Base-by-base conservation (phyloP, 2,888 invertebrate genomes). In the Darwinula stevensoni region DNA sequence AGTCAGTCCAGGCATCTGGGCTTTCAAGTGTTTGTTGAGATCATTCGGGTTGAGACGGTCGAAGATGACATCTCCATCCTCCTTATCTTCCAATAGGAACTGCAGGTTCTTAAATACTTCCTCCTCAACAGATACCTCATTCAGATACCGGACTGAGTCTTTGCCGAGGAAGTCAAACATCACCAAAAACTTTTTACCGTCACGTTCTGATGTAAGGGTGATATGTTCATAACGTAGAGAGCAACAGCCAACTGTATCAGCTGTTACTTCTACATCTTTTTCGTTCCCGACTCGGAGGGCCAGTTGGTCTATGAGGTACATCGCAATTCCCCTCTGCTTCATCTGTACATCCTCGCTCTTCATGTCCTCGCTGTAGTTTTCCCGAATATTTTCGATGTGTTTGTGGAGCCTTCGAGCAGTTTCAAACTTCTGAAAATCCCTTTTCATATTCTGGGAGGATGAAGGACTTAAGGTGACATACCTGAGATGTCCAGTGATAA, bases 401-500 rank as follows among this genome's bases (percentile, higher is more conserved):
- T 75, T 73, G 42, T 86, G 82, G 34, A 99, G 58, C 43, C 74
- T 69, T 31, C 97, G 62, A 2, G 97, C 97, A 2, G 72, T 86
- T 55, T 99, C 97, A 54, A 97, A 99, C 49, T 99, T 99, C 47
- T 84, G 74, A 74, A 80, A 88, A 63, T 99, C 97, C 49, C 97
- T 97, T 56, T 97, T 91, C 30, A 94, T 94, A 56, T 99, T 99
- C 31, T 97, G 58, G 52, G 91, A 86, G 16, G 91, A 91, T 40
- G 86, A 82, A 15, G 97, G 88, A 61, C 97, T 97, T 46, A 99
- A 61, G 97, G 97, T 97, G 14, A 99, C 76, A 54, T 99, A 99
- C 52, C 97, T 97, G 2, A 75, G 78, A 50, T 75, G 73, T 4
- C 71, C 75, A 52, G 80, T 80, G 2, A 97, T 80, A 56, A 94